Conservation (phyloP, 2,113 vertebrate genomes). For the Turdus rufiventris region DNA sequence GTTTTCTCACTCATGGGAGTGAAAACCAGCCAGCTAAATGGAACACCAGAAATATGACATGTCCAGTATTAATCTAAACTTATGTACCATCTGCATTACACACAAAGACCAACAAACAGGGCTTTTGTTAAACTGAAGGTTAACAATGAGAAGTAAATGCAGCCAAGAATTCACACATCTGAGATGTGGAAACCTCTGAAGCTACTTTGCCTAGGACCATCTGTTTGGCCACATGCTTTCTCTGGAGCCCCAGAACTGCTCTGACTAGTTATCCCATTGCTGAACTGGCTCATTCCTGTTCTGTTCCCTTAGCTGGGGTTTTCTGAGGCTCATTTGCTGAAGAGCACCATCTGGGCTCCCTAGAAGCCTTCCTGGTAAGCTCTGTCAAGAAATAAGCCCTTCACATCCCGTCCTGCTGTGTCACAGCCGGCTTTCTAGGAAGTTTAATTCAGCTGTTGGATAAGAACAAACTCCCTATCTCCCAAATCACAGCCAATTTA, state of each 20-base stretch:
- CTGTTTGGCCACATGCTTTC: slow-evolving; percentile 12
- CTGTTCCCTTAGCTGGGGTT: neutral
- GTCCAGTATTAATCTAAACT: neutral
- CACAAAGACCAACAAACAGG: neutral
- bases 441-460: neutral
- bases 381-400: neutral
- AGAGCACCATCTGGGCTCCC: slow-evolving; percentile 29
- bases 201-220: neutral
- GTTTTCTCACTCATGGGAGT: neutral
- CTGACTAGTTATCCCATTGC: neutral
- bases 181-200: neutral
- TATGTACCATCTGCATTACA: neutral
- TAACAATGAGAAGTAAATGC: neutral
- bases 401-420: neutral
- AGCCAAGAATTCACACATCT: neutral
- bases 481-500: neutral
- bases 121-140: neutral
- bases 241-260: neutral
- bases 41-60: neutral
- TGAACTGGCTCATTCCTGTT: neutral
- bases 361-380: slow-evolving; percentile 4
- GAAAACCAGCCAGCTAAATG: neutral
- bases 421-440: neutral
- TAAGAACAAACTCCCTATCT: neutral
- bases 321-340: neutral